A percentile compares a stretch with the other conserved stretches of the same genome.
Conservation (phyloP, 2,888 invertebrate species). For the Tridacna gigas region DNA sequence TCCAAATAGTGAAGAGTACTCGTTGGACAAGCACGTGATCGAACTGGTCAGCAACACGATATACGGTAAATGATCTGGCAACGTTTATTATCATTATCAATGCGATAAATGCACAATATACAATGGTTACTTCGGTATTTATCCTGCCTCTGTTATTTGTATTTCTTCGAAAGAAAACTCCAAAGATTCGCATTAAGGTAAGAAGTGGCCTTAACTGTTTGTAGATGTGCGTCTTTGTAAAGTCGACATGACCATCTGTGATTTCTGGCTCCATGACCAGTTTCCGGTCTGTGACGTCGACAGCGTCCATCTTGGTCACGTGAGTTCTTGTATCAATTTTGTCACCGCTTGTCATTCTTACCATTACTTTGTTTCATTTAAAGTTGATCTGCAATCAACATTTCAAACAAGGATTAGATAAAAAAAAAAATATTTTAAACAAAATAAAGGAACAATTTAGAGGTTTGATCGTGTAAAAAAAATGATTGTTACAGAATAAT, state of each 20-base stretch:
- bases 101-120: constrained; percentile 54
- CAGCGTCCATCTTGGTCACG: constrained; percentile 7
- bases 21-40: constrained; percentile 69
- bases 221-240: constrained; percentile 46
- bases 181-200: constrained; percentile 57
- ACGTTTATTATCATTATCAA: constrained; percentile 52
- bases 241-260: constrained; percentile 30
- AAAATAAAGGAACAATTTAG: too few relatives aligned
- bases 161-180: constrained; percentile 57
- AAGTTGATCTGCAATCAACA: neutral
- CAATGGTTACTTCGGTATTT: constrained; percentile 38
- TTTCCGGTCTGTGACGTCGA: neutral
- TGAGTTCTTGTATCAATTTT: constrained; percentile 1
- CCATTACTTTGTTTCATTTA: neutral
- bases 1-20: constrained; percentile 68
- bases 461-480: too few relatives aligned
- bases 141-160: constrained; percentile 28
- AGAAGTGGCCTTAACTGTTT: constrained; percentile 57
- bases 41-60: constrained; percentile 55
- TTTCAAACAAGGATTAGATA: too few relatives aligned
- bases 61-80: constrained; percentile 59
- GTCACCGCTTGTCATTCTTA: constrained; percentile 6
- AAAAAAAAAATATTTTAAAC: too few relatives aligned
- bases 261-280: neutral
- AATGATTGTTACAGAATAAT: too few relatives aligned